Evolutionary conservation across 2,113 vertebrate genomes (phyloP).

Genomic region (Chionis minor): DNA sequence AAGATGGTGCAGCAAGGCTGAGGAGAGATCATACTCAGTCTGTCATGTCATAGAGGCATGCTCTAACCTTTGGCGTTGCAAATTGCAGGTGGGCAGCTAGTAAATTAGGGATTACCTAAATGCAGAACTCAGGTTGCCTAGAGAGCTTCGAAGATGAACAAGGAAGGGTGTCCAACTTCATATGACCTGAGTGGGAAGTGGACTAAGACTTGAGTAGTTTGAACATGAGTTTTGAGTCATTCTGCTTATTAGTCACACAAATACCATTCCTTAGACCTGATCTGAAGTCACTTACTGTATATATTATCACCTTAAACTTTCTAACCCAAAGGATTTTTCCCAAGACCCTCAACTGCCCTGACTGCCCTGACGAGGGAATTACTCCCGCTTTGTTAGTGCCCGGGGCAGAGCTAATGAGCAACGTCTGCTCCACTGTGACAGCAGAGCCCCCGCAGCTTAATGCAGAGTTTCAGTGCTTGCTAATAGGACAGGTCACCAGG

Average conservation of each 20-base stretch:
- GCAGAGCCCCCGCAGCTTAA: not conserved
- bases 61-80: not conserved
- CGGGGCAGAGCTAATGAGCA: not conserved
- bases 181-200: not conserved
- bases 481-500: not conserved
- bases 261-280: not conserved
- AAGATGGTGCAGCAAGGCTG: not conserved
- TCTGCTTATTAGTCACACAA: not conserved
- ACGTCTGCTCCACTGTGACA: not conserved
- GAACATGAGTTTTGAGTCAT: not conserved
- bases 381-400: not conserved
- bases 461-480: not conserved
- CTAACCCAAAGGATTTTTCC: not conserved
- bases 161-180: not conserved
- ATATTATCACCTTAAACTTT: not conserved
- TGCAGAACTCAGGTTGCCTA: fast-evolving
- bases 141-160: not conserved
- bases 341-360: not conserved
- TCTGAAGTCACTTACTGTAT: not conserved
- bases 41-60: not conserved
- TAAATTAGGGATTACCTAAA: not conserved
- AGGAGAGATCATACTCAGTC: not conserved
- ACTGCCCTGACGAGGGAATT: not conserved
- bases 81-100: not conserved
- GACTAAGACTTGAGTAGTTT: not conserved